phyloP scores from a whole-genome alignment of 2,888 invertebrate species.

The Gnatocerus cornutus region DNA sequence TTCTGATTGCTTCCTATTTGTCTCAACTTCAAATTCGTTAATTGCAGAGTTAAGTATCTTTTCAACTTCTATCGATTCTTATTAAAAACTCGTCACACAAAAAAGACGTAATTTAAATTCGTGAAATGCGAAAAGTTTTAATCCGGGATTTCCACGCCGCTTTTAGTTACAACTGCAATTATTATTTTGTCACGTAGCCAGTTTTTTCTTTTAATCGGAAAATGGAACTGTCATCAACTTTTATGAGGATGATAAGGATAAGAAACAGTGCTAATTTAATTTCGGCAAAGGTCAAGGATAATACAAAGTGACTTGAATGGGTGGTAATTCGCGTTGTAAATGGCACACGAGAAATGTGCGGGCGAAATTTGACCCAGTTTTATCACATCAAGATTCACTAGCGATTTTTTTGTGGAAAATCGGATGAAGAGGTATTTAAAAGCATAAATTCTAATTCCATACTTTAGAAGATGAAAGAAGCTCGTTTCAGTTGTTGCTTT shows the following conservation, averaged over 20 bases:
- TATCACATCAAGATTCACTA: no score
- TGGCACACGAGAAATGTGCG: not conserved
- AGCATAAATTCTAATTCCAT: no score
- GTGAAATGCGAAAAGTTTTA: constrained; percentile 3
- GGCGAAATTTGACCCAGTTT: not conserved
- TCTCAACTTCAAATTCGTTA: not conserved
- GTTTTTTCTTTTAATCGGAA: constrained; percentile 4
- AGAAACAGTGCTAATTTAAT: constrained; percentile 3
- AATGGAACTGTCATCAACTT: constrained; percentile 8
- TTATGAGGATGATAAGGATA: not conserved
- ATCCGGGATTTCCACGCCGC: not conserved
- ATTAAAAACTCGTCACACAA: not conserved
- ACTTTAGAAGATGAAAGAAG: no score
- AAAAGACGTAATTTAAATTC: constrained; percentile 6
- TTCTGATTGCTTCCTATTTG: constrained; percentile 3
- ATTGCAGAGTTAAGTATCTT: not conserved
- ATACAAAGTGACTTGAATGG: constrained; percentile 6
- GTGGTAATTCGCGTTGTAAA: not conserved
- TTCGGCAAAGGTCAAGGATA: constrained; percentile 9
- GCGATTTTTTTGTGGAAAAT: no score
- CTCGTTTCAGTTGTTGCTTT: no score
- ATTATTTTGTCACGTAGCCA: constrained; percentile 2
- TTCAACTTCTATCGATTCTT: not conserved
- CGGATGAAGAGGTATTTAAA: no score
- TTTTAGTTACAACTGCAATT: not conserved